Evolutionary conservation across 2,113 vertebrate genomes (phyloP).

Genomic region (Anthoscopus minutus): DNA sequence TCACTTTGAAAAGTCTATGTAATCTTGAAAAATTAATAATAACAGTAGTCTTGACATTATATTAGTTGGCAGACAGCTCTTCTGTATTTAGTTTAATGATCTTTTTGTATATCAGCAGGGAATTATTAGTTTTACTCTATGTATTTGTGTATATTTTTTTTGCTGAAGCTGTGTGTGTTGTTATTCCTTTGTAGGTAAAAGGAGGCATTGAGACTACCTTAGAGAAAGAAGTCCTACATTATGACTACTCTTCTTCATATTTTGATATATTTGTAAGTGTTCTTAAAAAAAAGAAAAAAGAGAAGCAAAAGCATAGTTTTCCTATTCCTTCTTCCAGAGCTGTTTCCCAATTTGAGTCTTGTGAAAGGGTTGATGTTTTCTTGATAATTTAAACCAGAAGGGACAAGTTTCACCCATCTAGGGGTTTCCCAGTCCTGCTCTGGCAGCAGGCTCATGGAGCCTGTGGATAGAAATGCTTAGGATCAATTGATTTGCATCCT

Average conservation of each 20-base stretch:
- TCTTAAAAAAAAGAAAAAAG: neutral
- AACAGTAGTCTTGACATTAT: neutral
- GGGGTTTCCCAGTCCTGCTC: neutral
- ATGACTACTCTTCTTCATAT: conserved; percentile 91
- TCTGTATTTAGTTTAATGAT: neutral
- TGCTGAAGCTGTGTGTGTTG: neutral
- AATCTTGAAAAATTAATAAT: neutral
- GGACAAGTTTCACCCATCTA: neutral
- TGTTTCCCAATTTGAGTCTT: neutral
- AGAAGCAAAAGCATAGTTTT: neutral
- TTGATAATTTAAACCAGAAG: neutral
- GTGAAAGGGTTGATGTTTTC: neutral
- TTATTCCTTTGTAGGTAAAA: conserved; percentile 75
- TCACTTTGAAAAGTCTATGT: neutral
- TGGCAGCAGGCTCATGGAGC: neutral
- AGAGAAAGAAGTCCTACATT: conserved; percentile 85
- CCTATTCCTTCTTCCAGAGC: neutral
- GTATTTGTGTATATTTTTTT: neutral
- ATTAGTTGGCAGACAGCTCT: neutral
- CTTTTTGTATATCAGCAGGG: neutral
- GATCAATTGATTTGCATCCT: neutral
- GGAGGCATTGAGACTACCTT: conserved; percentile 84
- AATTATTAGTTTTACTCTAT: neutral
- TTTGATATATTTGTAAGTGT: conserved; percentile 97
- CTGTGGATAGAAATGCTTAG: neutral